Base-by-base conservation (phyloP, 2,888 invertebrate genomes). In the Spodoptera littoralis region DNA sequence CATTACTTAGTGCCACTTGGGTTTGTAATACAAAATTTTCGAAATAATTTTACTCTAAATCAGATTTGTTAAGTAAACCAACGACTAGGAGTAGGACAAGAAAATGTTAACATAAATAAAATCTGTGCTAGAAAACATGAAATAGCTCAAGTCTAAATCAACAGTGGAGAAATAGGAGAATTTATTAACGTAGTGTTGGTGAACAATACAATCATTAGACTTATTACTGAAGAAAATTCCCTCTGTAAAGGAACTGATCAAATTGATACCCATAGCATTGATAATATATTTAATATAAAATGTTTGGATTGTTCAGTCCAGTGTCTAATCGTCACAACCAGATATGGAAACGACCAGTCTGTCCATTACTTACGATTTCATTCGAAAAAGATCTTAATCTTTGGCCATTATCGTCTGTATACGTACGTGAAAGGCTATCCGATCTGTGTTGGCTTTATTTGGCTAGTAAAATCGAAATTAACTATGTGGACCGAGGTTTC, bases 311-410 rank as follows among this genome's bases (percentile, higher is more conserved):
- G 70, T 36, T 36, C 36, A 36, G 36, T 36, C 70, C 68, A 63
- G 65, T 66, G 72, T 70, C 78, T 81, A 82, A 87, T 84, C 82
- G 78, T 83, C 77, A 80, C 76, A 65, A 60, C 86, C 85, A 57
- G 81, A 88, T 88, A 90, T 83, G 86, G 88, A 71, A 76, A 78
- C 76, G 74, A 68, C 81, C 79, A 80, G 82, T 80, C 79, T 79
- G 82, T 77, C 80, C 73, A 81, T 85, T 86, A 90, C 92, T 92
- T 92, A 88, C 91, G 87, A 89, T 93, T 93, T 93, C 92, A 86
- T 91, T 92, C 79, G 80, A 85, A 86, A 90, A 86, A 85, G 93
- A 93, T 93, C 85, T 81, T 86, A 88, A 93, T 93, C 92, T 88
- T 63, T 80, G 81, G 73, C 90, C 86, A 91, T 91, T 92, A 92